These are phyloP conservation scores for Uloborus diversus DNA, from an alignment of 1,140 invertebrate genomes.

Conservation along the genomic window DNA sequence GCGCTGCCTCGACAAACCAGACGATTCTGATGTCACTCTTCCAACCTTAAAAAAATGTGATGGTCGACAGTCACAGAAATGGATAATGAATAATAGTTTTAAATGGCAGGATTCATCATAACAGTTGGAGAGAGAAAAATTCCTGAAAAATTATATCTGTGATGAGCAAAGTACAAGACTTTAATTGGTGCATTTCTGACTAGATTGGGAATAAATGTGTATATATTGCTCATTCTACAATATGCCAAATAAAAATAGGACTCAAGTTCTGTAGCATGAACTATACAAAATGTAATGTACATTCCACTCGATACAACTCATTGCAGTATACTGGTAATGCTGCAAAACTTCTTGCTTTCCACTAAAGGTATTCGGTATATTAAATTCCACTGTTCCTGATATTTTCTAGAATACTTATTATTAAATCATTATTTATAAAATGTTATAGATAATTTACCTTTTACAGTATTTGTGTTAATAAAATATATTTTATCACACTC, in stretches of 20 bases:
- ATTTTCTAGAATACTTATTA: not conserved
- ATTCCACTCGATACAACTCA: slow-evolving; percentile 21
- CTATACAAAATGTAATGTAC: too few relatives aligned
- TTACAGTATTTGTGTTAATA: slow-evolving; percentile 14
- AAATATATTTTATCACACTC: slow-evolving; percentile 38
- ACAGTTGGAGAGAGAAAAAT: not conserved
- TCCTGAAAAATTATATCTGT: slow-evolving; percentile 35
- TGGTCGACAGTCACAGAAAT: slow-evolving; percentile 79
- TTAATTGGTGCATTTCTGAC: not conserved
- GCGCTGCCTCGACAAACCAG: slow-evolving; percentile 85
- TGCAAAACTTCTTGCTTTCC: not conserved
- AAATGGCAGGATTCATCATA: slow-evolving; percentile 85
- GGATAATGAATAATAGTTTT: slow-evolving; percentile 95
- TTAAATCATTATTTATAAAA: not conserved
- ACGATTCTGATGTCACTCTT: slow-evolving; percentile 70
- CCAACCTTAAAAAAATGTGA: slow-evolving; percentile 83
- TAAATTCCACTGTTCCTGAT: not conserved
- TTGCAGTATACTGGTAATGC: not conserved
- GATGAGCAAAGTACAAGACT: slow-evolving; percentile 39
- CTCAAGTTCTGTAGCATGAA: too few relatives aligned
- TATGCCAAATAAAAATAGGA: not conserved
- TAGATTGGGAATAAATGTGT: not conserved
- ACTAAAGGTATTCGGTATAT: slow-evolving; percentile 12
- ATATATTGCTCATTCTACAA: not conserved
- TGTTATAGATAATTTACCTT: not conserved